Evolutionary conservation across 2,113 vertebrate species (phyloP).

Genomic region (Hemiprocne comata): DNA sequence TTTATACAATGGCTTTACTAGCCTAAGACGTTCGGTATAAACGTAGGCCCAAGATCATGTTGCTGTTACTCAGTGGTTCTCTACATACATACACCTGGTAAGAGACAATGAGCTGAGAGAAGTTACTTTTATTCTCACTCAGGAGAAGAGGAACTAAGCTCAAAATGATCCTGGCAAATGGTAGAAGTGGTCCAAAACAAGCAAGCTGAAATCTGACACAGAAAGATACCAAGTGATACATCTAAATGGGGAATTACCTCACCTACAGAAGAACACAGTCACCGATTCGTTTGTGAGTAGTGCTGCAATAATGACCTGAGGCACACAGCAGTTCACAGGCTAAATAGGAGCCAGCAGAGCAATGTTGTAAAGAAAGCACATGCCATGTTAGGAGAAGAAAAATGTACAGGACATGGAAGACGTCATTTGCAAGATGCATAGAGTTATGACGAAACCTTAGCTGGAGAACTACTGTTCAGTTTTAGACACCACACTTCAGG

Average conservation of each 20-base stretch:
- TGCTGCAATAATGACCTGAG: background rate
- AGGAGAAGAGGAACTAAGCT: background rate
- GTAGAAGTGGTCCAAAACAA: background rate
- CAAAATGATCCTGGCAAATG: background rate
- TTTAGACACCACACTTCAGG: background rate
- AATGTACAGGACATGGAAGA: background rate
- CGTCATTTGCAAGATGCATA: background rate
- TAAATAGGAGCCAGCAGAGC: background rate
- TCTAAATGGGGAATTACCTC: background rate
- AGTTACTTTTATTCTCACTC: background rate
- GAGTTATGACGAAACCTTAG: background rate
- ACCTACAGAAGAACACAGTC: background rate
- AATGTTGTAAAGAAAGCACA: background rate
- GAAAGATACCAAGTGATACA: background rate
- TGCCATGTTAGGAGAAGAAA: background rate
- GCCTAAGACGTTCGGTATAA: background rate
- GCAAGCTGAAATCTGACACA: background rate
- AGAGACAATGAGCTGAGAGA: background rate
- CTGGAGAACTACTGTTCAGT: background rate
- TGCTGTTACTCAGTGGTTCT: background rate
- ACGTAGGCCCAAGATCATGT: rapidly evolving
- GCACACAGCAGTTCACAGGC: background rate
- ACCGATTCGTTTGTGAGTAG: too few relatives aligned
- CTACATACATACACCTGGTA: background rate
- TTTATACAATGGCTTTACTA: background rate